These are phyloP conservation scores for Chrysolina haemoptera DNA, from an alignment of 2,888 invertebrate genomes.

Conservation along the genomic window DNA sequence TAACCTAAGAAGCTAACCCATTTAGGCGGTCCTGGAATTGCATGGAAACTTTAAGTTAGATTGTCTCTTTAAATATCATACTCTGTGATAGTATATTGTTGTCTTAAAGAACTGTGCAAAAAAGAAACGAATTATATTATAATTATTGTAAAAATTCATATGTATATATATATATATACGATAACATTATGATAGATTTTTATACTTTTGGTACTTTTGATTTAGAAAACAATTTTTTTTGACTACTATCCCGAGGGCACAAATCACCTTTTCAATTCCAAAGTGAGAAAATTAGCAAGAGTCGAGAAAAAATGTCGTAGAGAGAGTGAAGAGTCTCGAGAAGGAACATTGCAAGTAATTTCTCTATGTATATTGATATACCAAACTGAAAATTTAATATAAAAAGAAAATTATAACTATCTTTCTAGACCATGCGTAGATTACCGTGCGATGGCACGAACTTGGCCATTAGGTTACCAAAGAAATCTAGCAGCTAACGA, in stretches of 20 bases:
- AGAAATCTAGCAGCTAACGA: conserved; percentile 48
- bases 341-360: background rate
- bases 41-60: conserved; percentile 47
- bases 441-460: conserved; percentile 44
- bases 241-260: conserved; percentile 41
- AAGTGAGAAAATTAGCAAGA: conserved; percentile 31
- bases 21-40: conserved; percentile 44
- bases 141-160: conserved; percentile 47
- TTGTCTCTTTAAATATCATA: conserved; percentile 50
- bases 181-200: conserved; percentile 47
- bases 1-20: conserved; percentile 51
- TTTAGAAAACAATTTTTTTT: conserved; percentile 41
- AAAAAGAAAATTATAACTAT: too few relatives aligned
- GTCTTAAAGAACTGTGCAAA: conserved; percentile 52
- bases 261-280: conserved; percentile 36
- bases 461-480: conserved; percentile 51
- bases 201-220: conserved; percentile 42
- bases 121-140: conserved; percentile 48
- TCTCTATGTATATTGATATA: background rate
- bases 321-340: conserved; percentile 4
- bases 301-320: conserved; percentile 36
- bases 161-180: conserved; percentile 51
- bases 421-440: background rate
- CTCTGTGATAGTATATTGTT: conserved; percentile 53
- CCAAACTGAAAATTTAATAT: background rate